These are phyloP conservation scores for Grus americana DNA, from an alignment of 2,113 vertebrate species.

Conservation along the genomic window DNA sequence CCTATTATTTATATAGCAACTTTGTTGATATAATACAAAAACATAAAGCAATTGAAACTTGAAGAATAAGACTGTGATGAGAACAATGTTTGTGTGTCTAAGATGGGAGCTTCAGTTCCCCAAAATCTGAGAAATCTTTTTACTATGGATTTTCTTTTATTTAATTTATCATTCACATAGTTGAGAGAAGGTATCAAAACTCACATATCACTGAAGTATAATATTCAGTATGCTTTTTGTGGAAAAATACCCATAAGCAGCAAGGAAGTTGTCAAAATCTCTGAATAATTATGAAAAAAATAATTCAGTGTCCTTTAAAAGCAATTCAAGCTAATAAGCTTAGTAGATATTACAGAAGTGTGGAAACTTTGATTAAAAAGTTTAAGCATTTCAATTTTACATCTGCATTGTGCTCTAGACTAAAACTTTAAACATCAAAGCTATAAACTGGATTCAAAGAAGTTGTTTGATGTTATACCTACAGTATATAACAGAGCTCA, in stretches of 20 bases:
- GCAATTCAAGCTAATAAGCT: constrained; percentile 4
- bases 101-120: not conserved
- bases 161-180: not conserved
- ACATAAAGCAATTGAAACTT: not conserved
- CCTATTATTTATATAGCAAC: not conserved
- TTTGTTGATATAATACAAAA: not conserved
- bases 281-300: not conserved
- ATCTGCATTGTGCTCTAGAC: constrained; percentile 45
- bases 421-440: constrained; percentile 70
- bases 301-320: not conserved
- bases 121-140: not conserved
- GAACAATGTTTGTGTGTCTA: not conserved
- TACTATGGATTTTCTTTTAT: not conserved
- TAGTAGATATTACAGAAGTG: not conserved
- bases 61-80: not conserved
- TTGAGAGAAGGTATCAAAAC: not conserved
- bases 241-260: not conserved
- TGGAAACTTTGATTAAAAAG: constrained; percentile 59
- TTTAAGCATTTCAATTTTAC: constrained; percentile 58
- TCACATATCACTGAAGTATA: not conserved
- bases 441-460: constrained; percentile 61
- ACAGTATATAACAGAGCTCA: constrained; percentile 42
- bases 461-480: constrained; percentile 67
- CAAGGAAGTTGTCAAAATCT: not conserved
- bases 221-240: not conserved